Conservation (phyloP, 2,797 vertebrate genomes). For the Epinephelus malabaricus region DNA sequence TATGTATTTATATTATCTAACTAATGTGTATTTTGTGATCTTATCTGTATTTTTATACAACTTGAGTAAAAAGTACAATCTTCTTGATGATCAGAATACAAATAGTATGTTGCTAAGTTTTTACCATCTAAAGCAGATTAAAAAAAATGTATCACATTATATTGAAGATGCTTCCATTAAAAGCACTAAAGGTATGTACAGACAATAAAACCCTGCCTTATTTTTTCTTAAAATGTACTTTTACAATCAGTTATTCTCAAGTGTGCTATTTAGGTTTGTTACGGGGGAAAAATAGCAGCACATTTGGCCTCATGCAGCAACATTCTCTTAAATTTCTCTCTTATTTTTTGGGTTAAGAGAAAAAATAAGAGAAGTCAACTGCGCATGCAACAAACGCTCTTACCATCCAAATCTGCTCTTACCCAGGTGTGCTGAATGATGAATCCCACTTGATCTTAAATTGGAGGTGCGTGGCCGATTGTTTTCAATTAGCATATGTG, state of each 20-base stretch:
- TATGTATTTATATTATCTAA: conserved; percentile 7
- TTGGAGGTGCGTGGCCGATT: too few species aligned
- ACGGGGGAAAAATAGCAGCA: not conserved
- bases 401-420: too few species aligned
- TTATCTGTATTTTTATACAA: not conserved
- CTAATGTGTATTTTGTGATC: not conserved
- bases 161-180: conserved; percentile 5
- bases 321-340: too few species aligned
- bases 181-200: not conserved
- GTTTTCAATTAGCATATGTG: too few species aligned
- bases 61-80: not conserved
- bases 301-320: too few species aligned
- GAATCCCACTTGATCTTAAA: too few species aligned
- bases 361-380: too few species aligned
- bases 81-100: conserved; percentile 9
- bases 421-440: too few species aligned
- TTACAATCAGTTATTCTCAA: not conserved
- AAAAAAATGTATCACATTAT: not conserved
- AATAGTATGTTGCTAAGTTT: not conserved
- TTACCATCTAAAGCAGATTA: not conserved
- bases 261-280: not conserved
- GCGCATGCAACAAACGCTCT: too few species aligned
- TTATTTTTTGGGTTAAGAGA: too few species aligned
- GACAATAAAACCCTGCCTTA: not conserved
- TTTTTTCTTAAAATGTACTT: not conserved